phyloP scores from a whole-genome alignment of 2,888 invertebrate species.

The Junonia oenone region DNA sequence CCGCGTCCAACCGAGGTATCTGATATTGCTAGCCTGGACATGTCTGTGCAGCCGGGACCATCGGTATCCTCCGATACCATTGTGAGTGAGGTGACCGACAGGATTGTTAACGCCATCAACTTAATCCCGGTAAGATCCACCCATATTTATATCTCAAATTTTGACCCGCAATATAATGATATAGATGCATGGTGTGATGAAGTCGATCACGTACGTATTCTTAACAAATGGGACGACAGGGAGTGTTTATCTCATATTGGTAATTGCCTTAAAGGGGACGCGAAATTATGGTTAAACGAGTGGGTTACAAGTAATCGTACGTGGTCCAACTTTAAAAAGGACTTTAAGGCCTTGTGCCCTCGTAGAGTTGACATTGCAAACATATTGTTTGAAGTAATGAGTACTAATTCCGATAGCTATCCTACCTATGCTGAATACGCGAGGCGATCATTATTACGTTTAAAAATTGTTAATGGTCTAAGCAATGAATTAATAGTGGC shows the following conservation, averaged over 20 bases:
- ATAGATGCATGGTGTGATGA: background rate
- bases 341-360: background rate
- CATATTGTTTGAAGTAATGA: slow-evolving; percentile 3
- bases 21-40: background rate
- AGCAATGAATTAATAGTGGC: slow-evolving; percentile 28
- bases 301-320: background rate
- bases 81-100: background rate
- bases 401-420: slow-evolving; percentile 22
- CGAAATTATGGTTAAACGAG: background rate
- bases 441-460: slow-evolving; percentile 29
- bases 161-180: background rate
- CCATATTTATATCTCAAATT: background rate
- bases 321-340: background rate
- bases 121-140: background rate
- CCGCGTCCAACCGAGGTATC: background rate
- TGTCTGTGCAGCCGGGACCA: background rate
- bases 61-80: background rate
- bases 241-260: background rate
- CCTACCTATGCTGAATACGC: slow-evolving; percentile 35
- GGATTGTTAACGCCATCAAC: background rate
- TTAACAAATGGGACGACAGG: background rate
- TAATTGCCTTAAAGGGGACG: background rate
- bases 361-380: slow-evolving; percentile 4
- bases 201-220: background rate
- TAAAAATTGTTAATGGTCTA: slow-evolving; percentile 29